These are phyloP conservation scores for Nasonia giraulti DNA, from an alignment of 1,140 invertebrate genomes.

Conservation along the genomic window DNA sequence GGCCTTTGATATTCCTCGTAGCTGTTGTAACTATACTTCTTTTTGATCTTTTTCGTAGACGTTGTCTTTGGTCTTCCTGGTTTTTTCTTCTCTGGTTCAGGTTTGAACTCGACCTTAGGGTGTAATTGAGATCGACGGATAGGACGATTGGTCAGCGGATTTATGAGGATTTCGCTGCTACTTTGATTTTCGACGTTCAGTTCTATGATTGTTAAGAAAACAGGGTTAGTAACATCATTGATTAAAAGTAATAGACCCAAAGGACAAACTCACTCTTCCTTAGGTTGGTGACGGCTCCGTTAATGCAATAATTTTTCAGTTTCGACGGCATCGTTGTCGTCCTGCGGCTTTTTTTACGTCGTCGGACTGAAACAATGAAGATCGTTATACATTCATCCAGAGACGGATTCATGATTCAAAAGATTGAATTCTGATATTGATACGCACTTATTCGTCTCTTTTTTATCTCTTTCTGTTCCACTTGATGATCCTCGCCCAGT, in stretches of 20 bases:
- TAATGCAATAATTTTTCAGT: conserved; percentile 14
- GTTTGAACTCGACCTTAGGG: neutral
- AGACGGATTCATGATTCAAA: too few species aligned
- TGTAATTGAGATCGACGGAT: too few species aligned
- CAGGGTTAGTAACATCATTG: neutral
- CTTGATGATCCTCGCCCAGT: neutral
- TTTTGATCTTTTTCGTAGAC: neutral
- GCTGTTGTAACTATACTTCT: neutral
- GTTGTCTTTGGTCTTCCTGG: too few species aligned
- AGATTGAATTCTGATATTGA: neutral
- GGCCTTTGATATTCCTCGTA: neutral
- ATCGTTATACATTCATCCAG: neutral
- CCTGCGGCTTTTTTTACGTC: neutral
- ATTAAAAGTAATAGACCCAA: neutral
- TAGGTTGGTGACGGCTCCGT: neutral
- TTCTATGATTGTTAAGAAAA: neutral
- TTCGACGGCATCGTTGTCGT: neutral
- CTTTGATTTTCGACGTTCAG: neutral
- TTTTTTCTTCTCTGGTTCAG: neutral
- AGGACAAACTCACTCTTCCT: neutral
- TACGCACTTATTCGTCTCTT: conserved; percentile 3
- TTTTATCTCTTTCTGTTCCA: neutral
- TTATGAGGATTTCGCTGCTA: too few species aligned
- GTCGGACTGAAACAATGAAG: conserved; percentile 17
- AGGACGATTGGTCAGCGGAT: too few species aligned